Base-by-base conservation (phyloP, 2,888 invertebrate species). In the Pilophorus perplexus region DNA sequence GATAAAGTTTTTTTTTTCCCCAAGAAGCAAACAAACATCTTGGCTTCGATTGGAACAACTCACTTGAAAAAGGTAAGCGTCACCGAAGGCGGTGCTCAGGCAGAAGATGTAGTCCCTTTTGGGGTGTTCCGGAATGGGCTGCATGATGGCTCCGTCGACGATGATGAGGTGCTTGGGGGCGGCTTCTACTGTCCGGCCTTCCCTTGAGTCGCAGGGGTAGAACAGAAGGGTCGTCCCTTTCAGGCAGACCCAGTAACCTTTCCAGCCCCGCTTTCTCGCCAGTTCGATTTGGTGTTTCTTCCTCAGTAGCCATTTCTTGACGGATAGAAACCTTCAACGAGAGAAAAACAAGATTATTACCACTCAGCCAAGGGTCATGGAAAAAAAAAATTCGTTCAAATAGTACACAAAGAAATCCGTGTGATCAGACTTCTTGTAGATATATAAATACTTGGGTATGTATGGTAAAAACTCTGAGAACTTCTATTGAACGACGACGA, bases 111-210 rank as follows among this genome's bases (percentile, higher is more conserved):
- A 90, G 80, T 97, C 96, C 73, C 96, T 84, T 79, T 96, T 95
- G 16, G 97, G 97, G 79, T 98, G 96, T 78, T 98, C 97, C n/a
- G 97, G 97, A 76, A 97, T 94, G 54, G 96, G 93, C 79, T 97
- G 97, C 89, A 95, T 94, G 78, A 98, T 94, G 74, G 93, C 93
- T 67, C 93, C 93, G 79, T 95, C 94, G 73, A 95, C 93, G 76
- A 94, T 94, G 79, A 94, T 93, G 77, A 94, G 85, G 80, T 95
- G 94, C 79, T 93, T 93, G 62, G 94, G 94, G 46, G 93, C 92
- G 38, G 93, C 90, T 77, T 94, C 94, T 70, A 93, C 92, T 37
- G 90, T 89, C 71, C 90, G 84, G 50, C 90, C 90, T 77, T 93
- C 93, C 71, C 93, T 86, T 44, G 92, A 92, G 78, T 94, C 93